Evolutionary conservation across 2,797 vertebrate genomes (phyloP).

Genomic region (Peromyscus eremicus): DNA sequence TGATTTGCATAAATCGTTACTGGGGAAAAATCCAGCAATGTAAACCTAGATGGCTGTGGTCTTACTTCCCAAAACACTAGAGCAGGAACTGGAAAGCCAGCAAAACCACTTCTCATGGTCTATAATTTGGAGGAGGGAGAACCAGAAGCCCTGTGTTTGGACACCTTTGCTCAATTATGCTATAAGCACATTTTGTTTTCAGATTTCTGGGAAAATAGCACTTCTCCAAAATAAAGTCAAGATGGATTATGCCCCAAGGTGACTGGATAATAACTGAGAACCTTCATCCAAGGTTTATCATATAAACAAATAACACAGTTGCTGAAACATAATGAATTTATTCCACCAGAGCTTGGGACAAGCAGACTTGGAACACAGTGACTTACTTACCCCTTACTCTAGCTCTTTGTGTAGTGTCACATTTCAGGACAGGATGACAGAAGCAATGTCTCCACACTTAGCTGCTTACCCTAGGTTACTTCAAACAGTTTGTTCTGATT

Average conservation of each 20-base stretch:
- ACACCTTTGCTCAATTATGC: slow-evolving; percentile 61
- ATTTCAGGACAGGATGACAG: neutral
- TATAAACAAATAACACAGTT: slow-evolving; percentile 5
- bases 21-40: slow-evolving; percentile 66
- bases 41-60: slow-evolving; percentile 79
- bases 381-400: neutral
- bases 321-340: slow-evolving; percentile 35
- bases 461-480: neutral
- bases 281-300: slow-evolving; percentile 7
- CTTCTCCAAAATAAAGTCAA: neutral
- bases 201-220: slow-evolving; percentile 76
- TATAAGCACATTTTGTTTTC: neutral
- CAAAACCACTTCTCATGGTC: slow-evolving; percentile 79
- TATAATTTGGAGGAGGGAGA: slow-evolving; percentile 70
- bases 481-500: neutral
- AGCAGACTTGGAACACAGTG: neutral
- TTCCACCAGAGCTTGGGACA: neutral
- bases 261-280: neutral
- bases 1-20: slow-evolving; percentile 67
- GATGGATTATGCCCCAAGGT: neutral
- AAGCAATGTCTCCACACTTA: neutral
- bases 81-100: slow-evolving; percentile 79
- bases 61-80: slow-evolving; percentile 80
- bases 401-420: neutral
- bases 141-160: slow-evolving; percentile 60